Base-by-base conservation (phyloP, 2,113 vertebrate genomes). In the Mastomys natalensis region DNA sequence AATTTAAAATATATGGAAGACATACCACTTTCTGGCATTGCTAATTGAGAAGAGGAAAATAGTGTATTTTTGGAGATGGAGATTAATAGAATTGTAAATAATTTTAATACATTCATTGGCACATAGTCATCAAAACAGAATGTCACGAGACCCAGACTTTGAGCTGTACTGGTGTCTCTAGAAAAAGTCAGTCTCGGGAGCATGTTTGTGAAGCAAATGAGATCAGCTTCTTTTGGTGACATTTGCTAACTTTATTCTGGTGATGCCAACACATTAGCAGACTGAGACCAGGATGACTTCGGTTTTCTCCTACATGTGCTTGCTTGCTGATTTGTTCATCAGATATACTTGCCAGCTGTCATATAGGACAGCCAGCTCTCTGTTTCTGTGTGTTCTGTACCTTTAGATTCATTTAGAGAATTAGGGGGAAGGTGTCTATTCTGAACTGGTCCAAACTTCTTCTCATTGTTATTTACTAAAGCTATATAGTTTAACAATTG, bases 41-140 rank as follows among this genome's bases (percentile, higher is more conserved):
- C 22, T 89, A 72, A 88, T 31, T 94, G 5, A 85, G 92, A 87
- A 95, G 55, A 37, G 26, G 53, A 21, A 70, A 85, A 66, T 5
- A 60, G 73, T 12, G 13, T 84, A 16, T 70, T 96, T 95, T 95
- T 43, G 68, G 40, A 88, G 40, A 88, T 43, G 58, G 34, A 95
- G 19, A 66, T 87, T 95, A 82, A 90, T 60, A 51, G 31, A n/a
- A 87, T 89, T 89, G 22, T 87, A 84, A 89, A 16, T 72, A 81
- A 85, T 58, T 58, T 82, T 40, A 87, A 62, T 78, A 60, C 9
- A 40, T 87, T 8, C 22, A 92, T 40, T 73, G 72, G 78, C 17
- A 58, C 43, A 55, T 40, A 62, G 13, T 84, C n/a, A 62, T 64
- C 58, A 62, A 43, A 2, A 58, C 21, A 43, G 68, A 60, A 94